Conservation (phyloP, 1,140 invertebrate genomes). For the Apis laboriosa region DNA sequence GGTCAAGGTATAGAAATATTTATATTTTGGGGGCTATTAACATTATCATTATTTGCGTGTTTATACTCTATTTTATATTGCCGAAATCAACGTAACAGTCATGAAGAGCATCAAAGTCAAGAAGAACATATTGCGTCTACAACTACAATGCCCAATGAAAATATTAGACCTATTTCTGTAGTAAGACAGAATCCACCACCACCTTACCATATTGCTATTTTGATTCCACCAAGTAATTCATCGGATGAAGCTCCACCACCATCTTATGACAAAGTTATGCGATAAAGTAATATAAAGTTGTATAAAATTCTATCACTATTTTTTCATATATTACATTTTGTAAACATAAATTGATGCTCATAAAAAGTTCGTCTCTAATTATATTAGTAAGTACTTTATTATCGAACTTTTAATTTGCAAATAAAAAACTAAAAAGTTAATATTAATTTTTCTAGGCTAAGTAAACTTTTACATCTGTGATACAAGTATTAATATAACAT, state of each 20-base stretch:
- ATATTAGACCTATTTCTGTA: conserved; percentile 61
- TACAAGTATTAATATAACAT: conserved; percentile 56
- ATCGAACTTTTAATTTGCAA: conserved; percentile 24
- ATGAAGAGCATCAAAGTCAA: conserved; percentile 61
- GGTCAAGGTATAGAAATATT: conserved; percentile 84
- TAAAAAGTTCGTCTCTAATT: background rate
- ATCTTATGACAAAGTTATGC: conserved; percentile 84
- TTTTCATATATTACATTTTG: conserved; percentile 44
- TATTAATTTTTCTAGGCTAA: conserved; percentile 54
- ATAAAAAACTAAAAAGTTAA: background rate
- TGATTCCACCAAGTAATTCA: conserved; percentile 81
- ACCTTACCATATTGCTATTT: conserved; percentile 86
- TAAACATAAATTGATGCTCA: conserved; percentile 8
- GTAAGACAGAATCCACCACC: conserved; percentile 80
- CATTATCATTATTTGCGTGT: conserved; percentile 84
- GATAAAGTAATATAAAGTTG: conserved; percentile 69
- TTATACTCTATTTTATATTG: conserved; percentile 74
- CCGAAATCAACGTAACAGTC: conserved; percentile 62
- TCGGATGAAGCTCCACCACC: conserved; percentile 83
- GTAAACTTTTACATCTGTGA: conserved; percentile 63
- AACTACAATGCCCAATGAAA: conserved; percentile 61
- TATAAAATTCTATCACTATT: conserved; percentile 45
- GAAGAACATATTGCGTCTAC: conserved; percentile 61
- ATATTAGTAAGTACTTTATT: background rate
- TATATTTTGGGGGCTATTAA: conserved; percentile 84